Evolutionary conservation across 2,797 vertebrate genomes (phyloP).

Genomic region (Gallinago stenura): DNA sequence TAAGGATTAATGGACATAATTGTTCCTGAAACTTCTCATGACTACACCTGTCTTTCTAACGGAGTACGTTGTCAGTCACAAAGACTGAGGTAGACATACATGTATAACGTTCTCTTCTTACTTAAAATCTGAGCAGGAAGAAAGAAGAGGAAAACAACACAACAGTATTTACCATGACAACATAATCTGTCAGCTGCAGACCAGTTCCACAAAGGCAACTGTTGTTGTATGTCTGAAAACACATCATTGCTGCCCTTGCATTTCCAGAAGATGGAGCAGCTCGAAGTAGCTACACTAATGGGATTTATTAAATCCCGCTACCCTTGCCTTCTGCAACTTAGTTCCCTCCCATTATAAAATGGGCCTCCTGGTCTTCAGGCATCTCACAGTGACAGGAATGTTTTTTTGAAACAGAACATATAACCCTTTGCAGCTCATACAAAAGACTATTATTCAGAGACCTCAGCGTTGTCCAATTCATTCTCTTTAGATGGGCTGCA

Average conservation of each 20-base stretch:
- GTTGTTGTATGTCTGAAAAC: not conserved
- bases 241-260: rapidly evolving
- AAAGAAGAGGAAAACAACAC: not conserved
- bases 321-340: not conserved
- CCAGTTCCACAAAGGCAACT: not conserved
- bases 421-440: not conserved
- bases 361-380: not conserved
- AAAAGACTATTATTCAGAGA: not conserved
- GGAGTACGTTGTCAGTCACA: not conserved
- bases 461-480: not conserved
- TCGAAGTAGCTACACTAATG: not conserved
- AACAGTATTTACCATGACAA: not conserved
- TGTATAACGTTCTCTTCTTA: not conserved
- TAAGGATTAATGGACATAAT: not conserved
- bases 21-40: not conserved
- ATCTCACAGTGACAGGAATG: not conserved
- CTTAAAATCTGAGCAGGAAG: not conserved
- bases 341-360: not conserved
- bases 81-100: rapidly evolving
- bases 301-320: not conserved
- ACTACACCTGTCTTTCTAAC: not conserved
- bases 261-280: not conserved
- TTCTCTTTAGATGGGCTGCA: not conserved
- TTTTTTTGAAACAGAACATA: not conserved
- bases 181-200: not conserved